Conservation (phyloP, 2,113 vertebrate genomes). For the Labrus mixtus region DNA sequence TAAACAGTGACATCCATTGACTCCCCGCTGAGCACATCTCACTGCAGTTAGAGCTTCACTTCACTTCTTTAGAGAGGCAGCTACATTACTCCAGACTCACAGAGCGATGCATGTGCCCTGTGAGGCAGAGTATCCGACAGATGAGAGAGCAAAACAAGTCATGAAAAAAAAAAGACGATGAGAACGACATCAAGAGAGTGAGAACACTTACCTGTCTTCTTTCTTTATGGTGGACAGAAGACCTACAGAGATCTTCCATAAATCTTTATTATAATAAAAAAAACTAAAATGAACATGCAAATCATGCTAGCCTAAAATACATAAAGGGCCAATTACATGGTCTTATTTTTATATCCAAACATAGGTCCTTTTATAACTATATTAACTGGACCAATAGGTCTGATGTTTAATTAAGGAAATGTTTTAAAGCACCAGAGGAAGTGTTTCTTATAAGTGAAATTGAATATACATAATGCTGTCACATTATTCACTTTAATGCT, state of each 20-base stretch:
- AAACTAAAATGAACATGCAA: no score
- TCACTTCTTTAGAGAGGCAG: slow-evolving; percentile 29
- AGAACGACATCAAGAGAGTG: not conserved
- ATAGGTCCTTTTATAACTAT: no score
- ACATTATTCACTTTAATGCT: no score
- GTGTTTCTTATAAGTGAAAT: no score
- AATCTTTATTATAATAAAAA: not conserved
- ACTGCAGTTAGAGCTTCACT: slow-evolving; percentile 51
- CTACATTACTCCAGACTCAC: slow-evolving; percentile 13
- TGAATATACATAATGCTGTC: no score
- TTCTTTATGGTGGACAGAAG: not conserved
- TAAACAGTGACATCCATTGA: slow-evolving; percentile 73
- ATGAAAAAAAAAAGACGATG: not conserved
- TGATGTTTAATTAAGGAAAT: no score
- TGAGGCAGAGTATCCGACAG: not conserved
- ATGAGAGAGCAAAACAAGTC: not conserved
- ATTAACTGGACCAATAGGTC: no score
- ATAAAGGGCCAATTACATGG: no score
- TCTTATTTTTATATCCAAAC: no score
- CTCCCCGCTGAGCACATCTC: slow-evolving; percentile 59
- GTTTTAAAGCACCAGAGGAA: no score
- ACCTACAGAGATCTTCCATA: not conserved
- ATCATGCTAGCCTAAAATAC: no score
- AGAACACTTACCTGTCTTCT: not conserved
- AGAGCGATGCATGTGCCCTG: not conserved